Percentiles rank a stretch among this genome's conserved stretches.
These are phyloP conservation scores for Terebella lapidaria DNA, from an alignment of 2,888 invertebrate genomes.

Conservation along the genomic window DNA sequence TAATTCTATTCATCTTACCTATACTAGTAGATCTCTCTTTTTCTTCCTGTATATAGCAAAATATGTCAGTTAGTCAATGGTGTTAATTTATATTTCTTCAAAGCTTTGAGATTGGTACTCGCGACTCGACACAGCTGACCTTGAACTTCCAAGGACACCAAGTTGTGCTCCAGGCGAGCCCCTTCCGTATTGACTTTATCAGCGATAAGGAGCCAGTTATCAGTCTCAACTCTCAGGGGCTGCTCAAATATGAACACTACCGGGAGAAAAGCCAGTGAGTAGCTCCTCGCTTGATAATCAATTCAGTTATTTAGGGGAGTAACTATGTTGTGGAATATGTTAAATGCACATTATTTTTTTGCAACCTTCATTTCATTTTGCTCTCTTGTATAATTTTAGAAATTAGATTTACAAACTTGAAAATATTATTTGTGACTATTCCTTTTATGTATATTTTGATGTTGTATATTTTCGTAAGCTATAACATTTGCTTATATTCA, in stretches of 20 bases:
- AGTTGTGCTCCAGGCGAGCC: conserved; percentile 66
- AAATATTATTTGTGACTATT: too few relatives aligned
- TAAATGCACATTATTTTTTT: too few relatives aligned
- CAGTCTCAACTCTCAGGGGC: conserved; percentile 79
- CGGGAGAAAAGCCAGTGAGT: conserved; percentile 58
- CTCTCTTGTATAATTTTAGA: too few relatives aligned
- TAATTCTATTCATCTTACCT: not conserved
- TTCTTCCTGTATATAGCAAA: conserved; percentile 2
- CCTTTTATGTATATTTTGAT: too few relatives aligned
- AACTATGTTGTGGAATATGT: too few relatives aligned
- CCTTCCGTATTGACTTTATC: conserved; percentile 72
- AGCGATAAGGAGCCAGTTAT: conserved; percentile 64
- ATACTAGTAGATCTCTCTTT: not conserved
- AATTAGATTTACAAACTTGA: too few relatives aligned
- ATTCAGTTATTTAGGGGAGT: not conserved
- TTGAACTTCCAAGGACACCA: conserved; percentile 36
- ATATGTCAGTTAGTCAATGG: too few relatives aligned
- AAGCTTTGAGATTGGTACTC: conserved; percentile 3
- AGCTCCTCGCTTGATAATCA: not conserved
- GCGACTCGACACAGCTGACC: not conserved
- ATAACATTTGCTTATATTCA: too few relatives aligned
- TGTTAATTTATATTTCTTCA: too few relatives aligned
- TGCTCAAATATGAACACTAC: conserved; percentile 86
- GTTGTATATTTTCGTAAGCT: too few relatives aligned
- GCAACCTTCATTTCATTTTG: too few relatives aligned